Evolutionary conservation across 2,797 vertebrate species (phyloP).

Genomic region (Sitta carolinensis): DNA sequence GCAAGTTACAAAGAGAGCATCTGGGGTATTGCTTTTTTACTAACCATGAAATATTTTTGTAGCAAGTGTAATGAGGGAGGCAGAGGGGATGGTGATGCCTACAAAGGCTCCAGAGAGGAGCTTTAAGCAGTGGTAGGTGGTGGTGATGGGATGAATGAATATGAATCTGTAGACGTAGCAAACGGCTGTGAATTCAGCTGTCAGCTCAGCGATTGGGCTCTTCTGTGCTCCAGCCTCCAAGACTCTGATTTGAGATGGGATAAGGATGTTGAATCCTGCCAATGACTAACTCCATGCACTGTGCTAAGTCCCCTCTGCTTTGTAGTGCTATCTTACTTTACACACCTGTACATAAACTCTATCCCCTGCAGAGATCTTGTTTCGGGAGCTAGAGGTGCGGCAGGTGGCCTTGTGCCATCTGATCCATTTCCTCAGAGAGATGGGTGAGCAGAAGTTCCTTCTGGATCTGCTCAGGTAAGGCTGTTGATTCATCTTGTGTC

Average conservation of each 20-base stretch:
- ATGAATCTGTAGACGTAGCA: not conserved
- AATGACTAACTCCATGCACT: not conserved
- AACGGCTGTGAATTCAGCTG: not conserved
- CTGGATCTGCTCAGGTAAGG: constrained; percentile 86
- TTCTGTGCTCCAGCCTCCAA: not conserved
- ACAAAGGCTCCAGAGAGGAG: not conserved
- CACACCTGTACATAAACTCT: not conserved
- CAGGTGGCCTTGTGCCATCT: constrained; percentile 90
- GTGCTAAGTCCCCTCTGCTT: not conserved
- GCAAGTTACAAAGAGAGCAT: not conserved
- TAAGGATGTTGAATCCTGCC: not conserved
- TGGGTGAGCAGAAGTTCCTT: constrained; percentile 84
- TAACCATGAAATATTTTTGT: not conserved
- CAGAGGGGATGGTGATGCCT: fast-evolving
- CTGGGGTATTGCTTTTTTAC: not conserved
- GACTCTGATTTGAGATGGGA: not conserved
- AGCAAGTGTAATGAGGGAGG: not conserved
- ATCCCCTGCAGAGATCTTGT: constrained; percentile 83
- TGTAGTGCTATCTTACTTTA: not conserved
- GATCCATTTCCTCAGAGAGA: constrained; percentile 90
- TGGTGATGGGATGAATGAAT: not conserved
- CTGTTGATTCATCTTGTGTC: not conserved
- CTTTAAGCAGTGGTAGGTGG: not conserved
- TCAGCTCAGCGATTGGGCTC: not conserved
- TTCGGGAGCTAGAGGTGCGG: constrained; percentile 87